phyloP scores from a whole-genome alignment of 2,797 vertebrate genomes.

The Masticophis lateralis region DNA sequence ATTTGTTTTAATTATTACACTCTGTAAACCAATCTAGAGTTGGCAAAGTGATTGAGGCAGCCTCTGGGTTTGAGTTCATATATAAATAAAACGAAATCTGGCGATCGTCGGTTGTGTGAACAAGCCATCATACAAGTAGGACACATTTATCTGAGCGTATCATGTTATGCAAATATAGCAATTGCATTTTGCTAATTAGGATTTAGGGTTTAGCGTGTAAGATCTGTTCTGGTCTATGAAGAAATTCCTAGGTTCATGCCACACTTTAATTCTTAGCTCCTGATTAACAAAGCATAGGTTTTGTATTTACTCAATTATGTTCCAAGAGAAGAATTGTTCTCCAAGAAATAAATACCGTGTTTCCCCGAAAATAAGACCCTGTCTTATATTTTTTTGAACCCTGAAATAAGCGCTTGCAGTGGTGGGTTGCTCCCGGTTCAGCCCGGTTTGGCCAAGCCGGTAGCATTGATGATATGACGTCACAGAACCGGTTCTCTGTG shows the following conservation, averaged over 20 bases:
- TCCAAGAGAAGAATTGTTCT: neutral
- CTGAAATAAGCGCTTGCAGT: too few species aligned
- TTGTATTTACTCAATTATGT: neutral
- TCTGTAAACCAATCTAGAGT: neutral
- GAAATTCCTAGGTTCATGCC: neutral
- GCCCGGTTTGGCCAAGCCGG: too few species aligned
- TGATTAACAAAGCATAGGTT: neutral
- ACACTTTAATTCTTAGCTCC: neutral
- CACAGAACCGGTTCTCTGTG: too few species aligned
- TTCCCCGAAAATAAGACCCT: too few species aligned
- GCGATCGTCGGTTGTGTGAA: neutral
- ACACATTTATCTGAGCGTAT: neutral
- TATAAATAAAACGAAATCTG: neutral
- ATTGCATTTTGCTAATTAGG: neutral
- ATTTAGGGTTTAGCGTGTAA: neutral
- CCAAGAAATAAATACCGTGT: neutral
- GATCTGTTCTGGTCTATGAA: neutral
- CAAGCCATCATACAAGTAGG: neutral
- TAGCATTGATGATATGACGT: too few species aligned
- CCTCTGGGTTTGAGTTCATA: neutral
- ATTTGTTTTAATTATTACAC: neutral
- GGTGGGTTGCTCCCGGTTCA: too few species aligned
- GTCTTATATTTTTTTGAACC: too few species aligned
- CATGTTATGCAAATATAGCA: neutral
- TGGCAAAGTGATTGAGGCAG: neutral